Evolutionary conservation across 2,888 invertebrate genomes (phyloP), one percentile per base, ranked within the genome.

Genomic region (Dysmachus trigonus): DNA sequence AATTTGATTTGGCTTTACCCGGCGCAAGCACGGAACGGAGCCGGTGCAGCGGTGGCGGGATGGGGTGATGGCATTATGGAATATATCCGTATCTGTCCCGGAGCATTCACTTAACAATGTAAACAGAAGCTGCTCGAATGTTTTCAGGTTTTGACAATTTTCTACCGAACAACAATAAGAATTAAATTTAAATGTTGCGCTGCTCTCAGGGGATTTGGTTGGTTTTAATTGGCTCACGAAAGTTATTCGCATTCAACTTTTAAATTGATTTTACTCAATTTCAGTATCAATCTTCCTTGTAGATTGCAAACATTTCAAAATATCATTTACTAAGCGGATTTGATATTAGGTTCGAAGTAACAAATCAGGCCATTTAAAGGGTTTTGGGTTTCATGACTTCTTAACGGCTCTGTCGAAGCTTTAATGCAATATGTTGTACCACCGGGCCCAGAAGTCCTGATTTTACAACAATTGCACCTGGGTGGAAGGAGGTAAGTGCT

Each of bases 1-100:
- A 87, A 87, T 87, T 86, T 86, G 87, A 87, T 87, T 87, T 87
- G 87, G 77, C 86, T 87, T 85, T 85, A 22, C 71, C 22, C 33
- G 77, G 83, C 73, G 84, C 51, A 27, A 73, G 33, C 74, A 73
- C 38, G 27, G 33, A 83, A 31, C 38, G 33, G 35, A 83, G 51
- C 38, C 18, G 35, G 30, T 83, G 31, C 33, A 83, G 41, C 83
- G 35, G 15, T 41, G 38, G 27, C 30, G 72, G 38, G 62, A 27
- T 83, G 72, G 38, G 62, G 27, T 83, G 72, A 83, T 72, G 38
- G 83, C 72, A 72, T 83, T 83, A 83, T 83, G 72, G 41, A 72
- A 72, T 41, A 38, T 83, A 72, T 83, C 47, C 83, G 30, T 83
- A 83, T 83, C 83, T 72, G 33, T 33, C 81, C 62, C 47, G 81